Conservation (phyloP, 2,797 vertebrate species). For the Diplodus puntazzo region DNA sequence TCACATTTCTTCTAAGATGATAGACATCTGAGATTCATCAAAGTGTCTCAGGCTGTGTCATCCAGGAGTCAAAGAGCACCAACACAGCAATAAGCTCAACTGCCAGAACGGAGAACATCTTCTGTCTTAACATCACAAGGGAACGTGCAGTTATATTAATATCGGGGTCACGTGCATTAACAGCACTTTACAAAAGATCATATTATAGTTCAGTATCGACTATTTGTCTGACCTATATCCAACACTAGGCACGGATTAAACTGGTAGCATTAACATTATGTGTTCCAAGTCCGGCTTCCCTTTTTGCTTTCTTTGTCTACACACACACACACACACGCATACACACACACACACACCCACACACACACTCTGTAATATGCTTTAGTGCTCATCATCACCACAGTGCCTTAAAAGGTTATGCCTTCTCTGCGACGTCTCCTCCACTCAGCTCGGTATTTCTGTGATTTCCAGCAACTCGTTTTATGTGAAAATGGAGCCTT, state of each 20-base stretch:
- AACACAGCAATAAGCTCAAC: background rate
- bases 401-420: conserved; percentile 46
- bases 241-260: background rate
- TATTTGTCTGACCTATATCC: background rate
- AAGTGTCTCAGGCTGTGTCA: background rate
- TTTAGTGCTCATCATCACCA: conserved; percentile 26
- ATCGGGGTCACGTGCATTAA: background rate
- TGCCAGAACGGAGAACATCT: background rate
- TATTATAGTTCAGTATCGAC: conserved; percentile 3
- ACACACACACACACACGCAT: background rate
- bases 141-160: background rate
- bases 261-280: background rate
- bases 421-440: conserved; percentile 38
- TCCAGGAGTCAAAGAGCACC: conserved; percentile 19
- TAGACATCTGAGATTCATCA: background rate
- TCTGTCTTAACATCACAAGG: conserved; percentile 1
- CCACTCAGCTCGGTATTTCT: conserved; percentile 35
- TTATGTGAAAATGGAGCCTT: conserved; percentile 55
- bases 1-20: background rate
- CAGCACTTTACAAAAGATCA: background rate
- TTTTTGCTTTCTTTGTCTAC: background rate
- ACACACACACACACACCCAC: background rate
- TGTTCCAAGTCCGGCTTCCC: conserved; percentile 6
- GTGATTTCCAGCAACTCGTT: conserved; percentile 50
- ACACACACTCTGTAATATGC: conserved; percentile 4